Base-by-base conservation (phyloP, 2,113 vertebrate species). In the Anolis sagrei region DNA sequence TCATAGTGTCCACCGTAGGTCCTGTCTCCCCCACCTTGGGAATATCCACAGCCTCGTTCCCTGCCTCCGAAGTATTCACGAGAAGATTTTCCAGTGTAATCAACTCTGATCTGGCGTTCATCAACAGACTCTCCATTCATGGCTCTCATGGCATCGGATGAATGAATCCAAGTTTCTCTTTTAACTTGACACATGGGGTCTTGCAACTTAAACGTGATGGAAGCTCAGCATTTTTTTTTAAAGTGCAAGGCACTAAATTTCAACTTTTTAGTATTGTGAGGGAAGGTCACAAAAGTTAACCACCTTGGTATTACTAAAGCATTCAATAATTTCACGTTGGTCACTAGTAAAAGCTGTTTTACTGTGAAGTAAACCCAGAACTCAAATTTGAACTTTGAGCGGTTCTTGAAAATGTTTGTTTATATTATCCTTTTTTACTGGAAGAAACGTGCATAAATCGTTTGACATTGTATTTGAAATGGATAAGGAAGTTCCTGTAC, bases 41-140 rank as follows among this genome's bases (percentile, higher is more conserved):
- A 95, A 80, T 96, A 97, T 89, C 95, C 93, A 66, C 95, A 86
- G 93, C 96, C 95, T 85, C 96, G 96, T 76, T 97, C 96, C 94
- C 95, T 88, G 16, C 97, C 88, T 1, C 96, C 96, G 39, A 94
- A 95, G 95, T 91, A 68, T 94, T 95, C 95, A 76, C 96, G 88
- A 69, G 97, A 96, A 5, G 95, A 96, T 83, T 98, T 98, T 3
- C 98, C 97, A 1, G 97, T 97, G 77, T 97, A 97, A 78, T 98
- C 97, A 85, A 98, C 97, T 9, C 97, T 96, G 74, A 98, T 98
- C 16, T 96, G 92, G 18, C 97, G 93, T 2, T 97, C 97, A 84
- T 98, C 97, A 7, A 98, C 93, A 69, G 96, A 97, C 98, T 98
- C 98, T 87, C 97, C 97, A 68, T 98, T 98, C 98, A 98, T 98